Percentiles rank a stretch among this genome's conserved stretches.
These are phyloP conservation scores for Dendrolimus kikuchii DNA, from an alignment of 1,140 invertebrate species.

Conservation along the genomic window DNA sequence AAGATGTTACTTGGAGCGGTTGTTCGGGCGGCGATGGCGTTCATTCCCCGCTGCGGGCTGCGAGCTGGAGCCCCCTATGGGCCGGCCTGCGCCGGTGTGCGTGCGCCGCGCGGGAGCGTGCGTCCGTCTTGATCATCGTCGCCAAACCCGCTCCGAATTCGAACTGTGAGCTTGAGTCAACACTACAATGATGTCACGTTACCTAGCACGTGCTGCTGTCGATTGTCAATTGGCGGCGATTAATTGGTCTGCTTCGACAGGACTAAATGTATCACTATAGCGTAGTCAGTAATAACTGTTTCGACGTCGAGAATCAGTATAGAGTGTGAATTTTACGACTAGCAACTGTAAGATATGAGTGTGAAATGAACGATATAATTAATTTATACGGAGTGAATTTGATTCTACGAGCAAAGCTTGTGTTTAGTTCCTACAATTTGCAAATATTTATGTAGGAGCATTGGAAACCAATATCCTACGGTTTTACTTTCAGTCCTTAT, in stretches of 20 bases:
- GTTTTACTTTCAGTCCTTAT: slow-evolving; percentile 11
- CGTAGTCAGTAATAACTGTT: slow-evolving; percentile 10
- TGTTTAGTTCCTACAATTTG: slow-evolving; percentile 68
- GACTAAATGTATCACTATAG: slow-evolving; percentile 28
- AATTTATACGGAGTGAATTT: slow-evolving; percentile 36
- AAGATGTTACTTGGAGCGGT: slow-evolving; percentile 75
- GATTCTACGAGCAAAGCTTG: slow-evolving; percentile 58
- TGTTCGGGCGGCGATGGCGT: slow-evolving; percentile 74
- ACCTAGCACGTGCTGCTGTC: slow-evolving; percentile 18
- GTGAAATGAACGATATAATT: slow-evolving; percentile 30
- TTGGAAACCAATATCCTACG: slow-evolving; percentile 9
- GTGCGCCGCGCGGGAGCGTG: slow-evolving; percentile 40
- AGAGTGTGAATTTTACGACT: slow-evolving; percentile 15
- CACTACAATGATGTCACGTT: not conserved
- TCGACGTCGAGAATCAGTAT: slow-evolving; percentile 12
- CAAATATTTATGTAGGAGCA: slow-evolving; percentile 20
- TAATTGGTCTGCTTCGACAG: slow-evolving; percentile 9
- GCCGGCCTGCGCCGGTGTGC: slow-evolving; percentile 53
- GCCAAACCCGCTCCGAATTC: slow-evolving; percentile 64
- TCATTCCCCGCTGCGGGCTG: slow-evolving; percentile 61
- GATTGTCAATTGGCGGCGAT: slow-evolving; percentile 36
- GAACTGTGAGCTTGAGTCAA: slow-evolving; percentile 40
- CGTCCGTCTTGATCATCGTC: slow-evolving; percentile 56
- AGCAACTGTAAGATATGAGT: slow-evolving; percentile 30
- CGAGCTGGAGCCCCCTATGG: slow-evolving; percentile 67